Conservation (phyloP, 1,140 invertebrate species). For the Argopecten irradians region DNA sequence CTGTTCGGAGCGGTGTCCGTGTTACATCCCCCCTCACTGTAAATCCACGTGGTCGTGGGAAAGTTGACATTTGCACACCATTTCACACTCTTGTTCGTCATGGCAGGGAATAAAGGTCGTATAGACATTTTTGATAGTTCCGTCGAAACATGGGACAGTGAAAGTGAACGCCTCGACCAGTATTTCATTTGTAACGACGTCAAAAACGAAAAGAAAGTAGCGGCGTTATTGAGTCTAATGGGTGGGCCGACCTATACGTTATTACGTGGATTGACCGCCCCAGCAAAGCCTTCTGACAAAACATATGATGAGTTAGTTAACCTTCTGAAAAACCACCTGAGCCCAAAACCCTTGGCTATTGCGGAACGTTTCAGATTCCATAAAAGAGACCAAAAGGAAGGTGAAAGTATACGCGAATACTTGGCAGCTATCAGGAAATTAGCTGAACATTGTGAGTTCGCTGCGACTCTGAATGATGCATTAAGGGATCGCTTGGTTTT, state of each 20-base stretch:
- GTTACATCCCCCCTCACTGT: background rate
- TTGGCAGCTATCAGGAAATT: conserved; percentile 48
- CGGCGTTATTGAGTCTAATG: conserved; percentile 32
- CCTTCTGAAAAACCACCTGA: too few relatives aligned
- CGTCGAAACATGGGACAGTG: conserved; percentile 27
- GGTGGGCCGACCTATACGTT: conserved; percentile 33
- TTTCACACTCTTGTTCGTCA: background rate
- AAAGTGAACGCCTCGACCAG: conserved; percentile 39
- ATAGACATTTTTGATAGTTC: conserved; percentile 36
- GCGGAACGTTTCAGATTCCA: conserved; percentile 56
- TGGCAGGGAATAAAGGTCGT: conserved; percentile 26
- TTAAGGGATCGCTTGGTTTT: conserved; percentile 46
- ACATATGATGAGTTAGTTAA: too few relatives aligned
- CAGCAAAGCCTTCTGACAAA: too few relatives aligned
- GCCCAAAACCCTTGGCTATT: conserved; percentile 47
- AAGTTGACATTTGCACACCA: background rate
- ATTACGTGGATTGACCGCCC: too few relatives aligned
- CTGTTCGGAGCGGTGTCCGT: too few relatives aligned
- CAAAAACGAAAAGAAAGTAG: conserved; percentile 25
- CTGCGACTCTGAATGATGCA: conserved; percentile 25
- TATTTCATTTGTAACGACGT: conserved; percentile 36
- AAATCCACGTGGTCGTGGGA: background rate
- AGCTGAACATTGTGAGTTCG: conserved; percentile 48
- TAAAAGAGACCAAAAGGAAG: conserved; percentile 41
- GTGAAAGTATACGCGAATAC: conserved; percentile 40